Base-by-base conservation (phyloP, 2,113 vertebrate genomes). In the Otis tarda region DNA sequence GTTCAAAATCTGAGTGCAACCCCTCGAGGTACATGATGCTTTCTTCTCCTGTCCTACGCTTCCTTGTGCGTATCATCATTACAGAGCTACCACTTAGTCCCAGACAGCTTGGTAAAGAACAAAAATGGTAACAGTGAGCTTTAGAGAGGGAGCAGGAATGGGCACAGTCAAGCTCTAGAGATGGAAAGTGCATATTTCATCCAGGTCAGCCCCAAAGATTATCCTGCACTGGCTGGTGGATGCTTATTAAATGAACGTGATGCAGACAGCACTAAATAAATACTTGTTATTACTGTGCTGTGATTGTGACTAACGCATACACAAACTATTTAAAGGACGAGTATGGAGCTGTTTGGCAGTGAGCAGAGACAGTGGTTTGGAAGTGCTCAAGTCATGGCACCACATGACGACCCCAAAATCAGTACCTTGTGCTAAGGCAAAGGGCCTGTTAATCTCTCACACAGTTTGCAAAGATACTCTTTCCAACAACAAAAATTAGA, bases 21-120 rank as follows among this genome's bases (percentile, higher is more conserved):
- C 56, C 60, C 39, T 87, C 8, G 2, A 52, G 56, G 53, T 30
- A 47, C 0, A 0, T 8, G 37, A 47, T 22, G n/a, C 53, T 35
- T 89, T 73, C 57, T 52, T 45, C 25, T 83, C 35, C 69, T 79
- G 68, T 31, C n/a, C 79, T 45, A 11, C 0, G 1, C 63, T n/a
- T 90, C 87, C n/a, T 80, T 52, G 31, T 28, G n/a, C 0, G 0
- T 23, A 83, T 60, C 47, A 49, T 39, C 71, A 43, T 27, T 53
- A 35, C 60, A 80, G 75, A 81, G 50, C 82, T 73, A 56, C 43
- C 2, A 1, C 43, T 89, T 24, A 45, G 52, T 28, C 82, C 82
- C n/a, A 57, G 35, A 25, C 23, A 82, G 31, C 67, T 73, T 50
- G 24, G 28, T 14, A 53, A 90, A 88, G 63, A 78, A 79, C 49